A percentile compares a stretch with the other conserved stretches of the same genome.
These are phyloP conservation scores for Dascillus cervinus DNA, from an alignment of 2,888 invertebrate genomes.

Conservation along the genomic window DNA sequence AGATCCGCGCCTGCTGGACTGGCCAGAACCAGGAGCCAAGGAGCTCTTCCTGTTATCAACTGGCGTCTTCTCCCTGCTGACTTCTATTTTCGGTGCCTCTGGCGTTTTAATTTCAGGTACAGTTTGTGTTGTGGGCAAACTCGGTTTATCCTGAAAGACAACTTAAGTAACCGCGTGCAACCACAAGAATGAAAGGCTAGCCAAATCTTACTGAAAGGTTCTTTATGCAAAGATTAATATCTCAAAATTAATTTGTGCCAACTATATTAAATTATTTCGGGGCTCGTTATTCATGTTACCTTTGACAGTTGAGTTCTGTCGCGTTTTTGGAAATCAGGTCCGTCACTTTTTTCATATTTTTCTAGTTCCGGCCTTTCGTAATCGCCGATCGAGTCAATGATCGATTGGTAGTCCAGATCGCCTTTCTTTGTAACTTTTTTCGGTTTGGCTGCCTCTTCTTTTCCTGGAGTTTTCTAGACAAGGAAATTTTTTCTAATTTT, in stretches of 20 bases:
- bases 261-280: slow-evolving; percentile 1
- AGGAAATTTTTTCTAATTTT: too few species aligned
- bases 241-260: too few species aligned
- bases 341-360: slow-evolving; percentile 51
- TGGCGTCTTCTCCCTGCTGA: slow-evolving; percentile 72
- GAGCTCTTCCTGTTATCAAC: slow-evolving; percentile 67
- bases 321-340: slow-evolving; percentile 45
- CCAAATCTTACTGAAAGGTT: slow-evolving; percentile 8
- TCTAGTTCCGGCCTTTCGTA: slow-evolving; percentile 70
- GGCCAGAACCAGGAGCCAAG: slow-evolving; percentile 35
- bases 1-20: slow-evolving; percentile 68
- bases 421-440: too few species aligned
- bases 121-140: slow-evolving; percentile 30
- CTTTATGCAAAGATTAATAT: slow-evolving; percentile 14
- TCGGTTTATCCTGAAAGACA: slow-evolving; percentile 28
- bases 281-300: slow-evolving; percentile 31
- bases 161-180: background rate
- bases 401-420: too few species aligned
- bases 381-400: slow-evolving; percentile 50
- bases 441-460: slow-evolving; percentile 12
- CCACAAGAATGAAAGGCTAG: background rate
- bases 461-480: slow-evolving; percentile 22
- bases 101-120: slow-evolving; percentile 53
- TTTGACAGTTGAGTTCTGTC: slow-evolving; percentile 40
- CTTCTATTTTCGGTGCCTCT: slow-evolving; percentile 78